Evolutionary conservation across 2,113 vertebrate species (phyloP), one percentile per base, ranked within the genome.

Genomic region (Amblyornis subalaris): DNA sequence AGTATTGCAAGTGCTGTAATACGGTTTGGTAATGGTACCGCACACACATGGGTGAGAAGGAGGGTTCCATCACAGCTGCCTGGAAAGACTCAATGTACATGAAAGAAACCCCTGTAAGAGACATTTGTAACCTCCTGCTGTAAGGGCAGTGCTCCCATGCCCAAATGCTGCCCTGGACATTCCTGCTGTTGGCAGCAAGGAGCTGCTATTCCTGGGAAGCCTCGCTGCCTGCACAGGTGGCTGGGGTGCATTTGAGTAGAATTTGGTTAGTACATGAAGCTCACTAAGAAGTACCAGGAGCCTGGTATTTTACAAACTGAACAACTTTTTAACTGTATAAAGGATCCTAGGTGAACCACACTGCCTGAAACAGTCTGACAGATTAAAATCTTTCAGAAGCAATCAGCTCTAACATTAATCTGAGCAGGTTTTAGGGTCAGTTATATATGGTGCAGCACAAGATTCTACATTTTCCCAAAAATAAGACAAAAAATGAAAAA

Each of bases 91-190:
- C 42, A 25, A 2, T 7, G 48, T 19, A 48, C 21, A 5, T 3
- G 4, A 81, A 57, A 48, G 40, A 36, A 90, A 40, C 14, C 20
- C 47, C 57, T 61, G n/a, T 15, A 57, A n/a, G 62, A 10, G 38
- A 5, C 24, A 60, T 31, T 31, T 64, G 40, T 69, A 48, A 54
- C 44, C 47, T 70, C 20, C 74, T 71, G 36, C 42, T 84, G 1
- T 19, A 75, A 78, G 53, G 53, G 14, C 57, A 36, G 18, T 15
- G 21, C 40, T 40, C 7, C 12, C 3, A n/a, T 0, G 20, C 21
- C 58, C 31, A 24, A 58, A 15, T 0, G 1, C 28, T 74, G 55
- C 22, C 58, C 22, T 33, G 31, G 64, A 18, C 1, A 1, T 50
- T 85, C 61, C 67, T 1, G 2, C 31, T 36, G 54, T 4, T 24